phyloP scores from a whole-genome alignment of 2,113 vertebrate genomes.

The Psammodynastes pulverulentus region DNA sequence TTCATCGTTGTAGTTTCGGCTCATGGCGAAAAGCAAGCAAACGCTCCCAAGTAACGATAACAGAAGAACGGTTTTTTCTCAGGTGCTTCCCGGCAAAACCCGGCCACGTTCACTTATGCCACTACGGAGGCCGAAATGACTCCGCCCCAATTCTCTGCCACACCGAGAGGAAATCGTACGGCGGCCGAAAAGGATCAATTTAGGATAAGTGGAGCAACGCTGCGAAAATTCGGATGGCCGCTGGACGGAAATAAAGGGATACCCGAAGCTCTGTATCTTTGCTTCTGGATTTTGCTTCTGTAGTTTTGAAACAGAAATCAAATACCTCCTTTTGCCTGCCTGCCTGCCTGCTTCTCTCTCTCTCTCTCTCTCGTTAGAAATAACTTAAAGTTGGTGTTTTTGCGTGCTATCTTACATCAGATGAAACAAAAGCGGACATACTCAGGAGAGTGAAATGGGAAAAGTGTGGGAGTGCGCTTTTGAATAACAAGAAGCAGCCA shows the following conservation, averaged over 20 bases:
- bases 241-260: not conserved
- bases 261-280: not conserved
- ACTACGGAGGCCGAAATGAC: not conserved
- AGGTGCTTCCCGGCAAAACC: accelerated
- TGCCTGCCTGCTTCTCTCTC: not conserved
- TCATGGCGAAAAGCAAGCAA: conserved; percentile 72
- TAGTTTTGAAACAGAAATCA: not conserved
- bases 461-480: not conserved
- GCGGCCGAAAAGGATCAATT: conserved; percentile 38
- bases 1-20: conserved; percentile 94
- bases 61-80: not conserved
- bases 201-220: not conserved
- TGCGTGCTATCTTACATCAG: not conserved
- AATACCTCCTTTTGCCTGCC: not conserved
- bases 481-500: not conserved
- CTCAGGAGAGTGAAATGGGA: not conserved
- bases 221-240: not conserved
- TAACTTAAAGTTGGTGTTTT: not conserved
- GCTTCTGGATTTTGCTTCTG: not conserved
- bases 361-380: not conserved
- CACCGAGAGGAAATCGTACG: accelerated
- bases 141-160: accelerated
- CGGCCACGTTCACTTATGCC: not conserved
- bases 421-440: not conserved
- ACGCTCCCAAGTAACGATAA: not conserved